These are phyloP conservation scores for Montipora foliosa DNA, from an alignment of 64 coral and sea anemone genomes.

Conservation along the genomic window DNA sequence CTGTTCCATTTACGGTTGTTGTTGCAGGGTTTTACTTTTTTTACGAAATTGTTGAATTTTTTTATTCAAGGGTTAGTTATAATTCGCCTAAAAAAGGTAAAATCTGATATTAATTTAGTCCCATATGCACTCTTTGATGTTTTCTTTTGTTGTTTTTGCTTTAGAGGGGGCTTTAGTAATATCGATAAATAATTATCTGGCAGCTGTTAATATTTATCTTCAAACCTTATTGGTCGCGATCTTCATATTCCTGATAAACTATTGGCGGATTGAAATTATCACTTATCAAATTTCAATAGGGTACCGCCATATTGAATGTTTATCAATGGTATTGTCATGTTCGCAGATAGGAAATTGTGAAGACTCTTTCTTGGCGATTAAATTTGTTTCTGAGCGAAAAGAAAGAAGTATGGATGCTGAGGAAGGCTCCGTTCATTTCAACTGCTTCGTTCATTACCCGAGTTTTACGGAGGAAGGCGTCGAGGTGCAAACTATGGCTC, in stretches of 20 bases:
- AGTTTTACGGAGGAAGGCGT: slow-evolving; percentile 75
- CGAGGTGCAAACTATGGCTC: slow-evolving; percentile 64
- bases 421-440: slow-evolving; percentile 42
- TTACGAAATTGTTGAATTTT: background rate
- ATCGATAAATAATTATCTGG: slow-evolving; percentile 31
- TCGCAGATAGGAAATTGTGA: background rate
- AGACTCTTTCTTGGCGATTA: background rate
- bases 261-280: slow-evolving; percentile 92
- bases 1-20: background rate
- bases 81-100: background rate
- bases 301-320: slow-evolving; percentile 77
- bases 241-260: slow-evolving; percentile 52
- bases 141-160: slow-evolving; percentile 16
- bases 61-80: no score
- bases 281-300: slow-evolving; percentile 71
- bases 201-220: slow-evolving; percentile 87
- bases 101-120: background rate
- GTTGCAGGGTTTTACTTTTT: background rate
- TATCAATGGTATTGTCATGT: slow-evolving; percentile 52
- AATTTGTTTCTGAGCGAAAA: background rate
- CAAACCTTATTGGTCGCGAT: slow-evolving; percentile 81
- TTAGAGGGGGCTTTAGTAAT: slow-evolving; percentile 56
- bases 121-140: background rate
- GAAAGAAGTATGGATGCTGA: slow-evolving; percentile 51
- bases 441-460: slow-evolving; percentile 73